Evolutionary conservation across 2,113 vertebrate species (phyloP).

Genomic region (Scomber japonicus): DNA sequence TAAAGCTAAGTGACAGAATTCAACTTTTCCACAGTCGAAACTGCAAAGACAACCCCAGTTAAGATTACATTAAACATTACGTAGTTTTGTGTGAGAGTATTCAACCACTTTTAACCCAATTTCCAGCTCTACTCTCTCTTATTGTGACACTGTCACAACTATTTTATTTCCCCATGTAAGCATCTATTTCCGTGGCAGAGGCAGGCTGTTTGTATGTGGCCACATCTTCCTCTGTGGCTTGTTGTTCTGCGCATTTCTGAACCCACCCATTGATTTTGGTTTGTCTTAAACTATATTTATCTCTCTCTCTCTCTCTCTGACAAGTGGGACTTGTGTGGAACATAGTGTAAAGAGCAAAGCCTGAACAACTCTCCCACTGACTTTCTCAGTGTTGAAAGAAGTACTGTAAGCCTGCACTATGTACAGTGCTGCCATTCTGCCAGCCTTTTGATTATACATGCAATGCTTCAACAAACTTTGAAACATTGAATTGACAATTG

Average conservation of each 20-base stretch:
- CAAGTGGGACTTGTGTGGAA: slow-evolving; percentile 87
- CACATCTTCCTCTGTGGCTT: slow-evolving; percentile 90
- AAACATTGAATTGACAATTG: slow-evolving; percentile 23
- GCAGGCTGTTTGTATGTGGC: slow-evolving; percentile 89
- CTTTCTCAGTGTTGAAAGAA: slow-evolving; percentile 23
- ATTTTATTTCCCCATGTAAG: slow-evolving; percentile 89
- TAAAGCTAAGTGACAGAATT: slow-evolving; percentile 24
- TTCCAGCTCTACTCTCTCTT: slow-evolving; percentile 72
- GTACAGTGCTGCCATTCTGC: slow-evolving; percentile 20
- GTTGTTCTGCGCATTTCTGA: slow-evolving; percentile 87
- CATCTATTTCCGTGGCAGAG: slow-evolving; percentile 88
- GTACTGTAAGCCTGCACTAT: slow-evolving; percentile 19
- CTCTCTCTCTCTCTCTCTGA: slow-evolving; percentile 80
- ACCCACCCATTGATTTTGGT: slow-evolving; percentile 93
- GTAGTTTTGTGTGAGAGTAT: slow-evolving; percentile 71
- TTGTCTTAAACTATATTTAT: slow-evolving; percentile 94
- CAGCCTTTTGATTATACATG: slow-evolving; percentile 34
- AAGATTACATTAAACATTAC: slow-evolving; percentile 48
- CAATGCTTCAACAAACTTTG: slow-evolving; percentile 32
- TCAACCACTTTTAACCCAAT: slow-evolving; percentile 83
- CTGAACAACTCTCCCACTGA: slow-evolving; percentile 37
- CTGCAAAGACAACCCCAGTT: slow-evolving; percentile 2
- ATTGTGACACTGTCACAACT: slow-evolving; percentile 85
- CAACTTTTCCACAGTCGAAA: slow-evolving; percentile 15
- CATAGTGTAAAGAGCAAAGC: slow-evolving; percentile 80